Conservation (phyloP, 2,888 invertebrate species). For the Ctena decussata region DNA sequence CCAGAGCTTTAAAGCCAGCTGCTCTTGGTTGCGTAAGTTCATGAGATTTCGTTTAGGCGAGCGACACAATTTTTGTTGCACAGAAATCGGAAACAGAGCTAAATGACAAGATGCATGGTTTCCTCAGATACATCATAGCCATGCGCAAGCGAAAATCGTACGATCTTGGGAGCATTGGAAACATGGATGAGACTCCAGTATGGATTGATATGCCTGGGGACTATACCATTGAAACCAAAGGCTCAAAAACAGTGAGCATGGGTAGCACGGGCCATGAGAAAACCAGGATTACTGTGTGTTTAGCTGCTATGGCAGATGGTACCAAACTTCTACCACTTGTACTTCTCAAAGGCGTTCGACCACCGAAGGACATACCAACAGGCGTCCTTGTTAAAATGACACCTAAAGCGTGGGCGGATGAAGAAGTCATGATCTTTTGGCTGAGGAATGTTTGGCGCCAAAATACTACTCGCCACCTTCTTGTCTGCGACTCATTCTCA, state of each 20-base stretch:
- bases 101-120: not conserved
- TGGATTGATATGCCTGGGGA: conserved; percentile 14
- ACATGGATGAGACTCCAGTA: conserved; percentile 9
- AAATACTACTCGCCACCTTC: not conserved
- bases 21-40: not conserved
- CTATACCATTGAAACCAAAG: not conserved
- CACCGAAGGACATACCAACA: not conserved
- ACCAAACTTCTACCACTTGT: conserved; percentile 11
- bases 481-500: not conserved
- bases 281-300: not conserved
- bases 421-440: not conserved
- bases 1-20: conserved; percentile 9
- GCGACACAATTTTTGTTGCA: conserved; percentile 8
- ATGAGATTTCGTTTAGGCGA: not conserved
- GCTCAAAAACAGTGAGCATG: not conserved
- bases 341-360: not conserved
- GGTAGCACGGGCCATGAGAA: conserved; percentile 1
- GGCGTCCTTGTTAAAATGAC: not conserved
- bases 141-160: not conserved
- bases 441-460: not conserved
- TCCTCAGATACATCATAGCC: not conserved
- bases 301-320: not conserved
- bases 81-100: not conserved
- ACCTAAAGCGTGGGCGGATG: not conserved
- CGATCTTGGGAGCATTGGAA: not conserved